Percentiles rank a stretch among this genome's conserved stretches.
phyloP scores from a whole-genome alignment of 2,888 invertebrate species.

The Drosophila silvestris region DNA sequence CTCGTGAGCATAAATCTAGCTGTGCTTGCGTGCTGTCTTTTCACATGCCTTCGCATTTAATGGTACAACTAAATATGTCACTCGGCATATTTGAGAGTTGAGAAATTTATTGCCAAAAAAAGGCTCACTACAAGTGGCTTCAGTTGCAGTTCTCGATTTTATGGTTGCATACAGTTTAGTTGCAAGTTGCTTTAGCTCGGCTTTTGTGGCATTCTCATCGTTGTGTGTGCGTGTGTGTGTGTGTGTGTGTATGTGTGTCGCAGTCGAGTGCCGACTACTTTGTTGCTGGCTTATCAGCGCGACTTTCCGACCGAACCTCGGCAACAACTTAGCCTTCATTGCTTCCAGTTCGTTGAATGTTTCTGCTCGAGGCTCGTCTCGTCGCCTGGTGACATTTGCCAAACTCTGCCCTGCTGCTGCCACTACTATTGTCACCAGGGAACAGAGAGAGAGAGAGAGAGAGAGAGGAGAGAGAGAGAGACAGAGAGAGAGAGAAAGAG shows the following conservation, averaged over 20 bases:
- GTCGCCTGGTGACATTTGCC: constrained; percentile 37
- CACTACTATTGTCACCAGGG: constrained; percentile 62
- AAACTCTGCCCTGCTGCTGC: constrained; percentile 33
- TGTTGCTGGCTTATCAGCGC: constrained; percentile 61
- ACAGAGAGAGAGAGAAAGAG: constrained; percentile 4
- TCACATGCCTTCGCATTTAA: constrained; percentile 33
- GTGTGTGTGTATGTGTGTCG: constrained; percentile 8
- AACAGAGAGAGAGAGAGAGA: not conserved
- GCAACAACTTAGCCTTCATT: constrained; percentile 79
- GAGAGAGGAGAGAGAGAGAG: not conserved
- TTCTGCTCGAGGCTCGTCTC: constrained; percentile 15
- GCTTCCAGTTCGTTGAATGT: constrained; percentile 74
- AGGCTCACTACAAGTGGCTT: constrained; percentile 38
- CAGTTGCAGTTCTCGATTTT: constrained; percentile 38
- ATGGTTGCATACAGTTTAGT: constrained; percentile 40
- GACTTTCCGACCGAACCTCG: constrained; percentile 49
- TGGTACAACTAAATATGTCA: constrained; percentile 52
- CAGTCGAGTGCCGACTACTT: constrained; percentile 40
- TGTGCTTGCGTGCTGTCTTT: not conserved
- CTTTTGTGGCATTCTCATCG: constrained; percentile 45
- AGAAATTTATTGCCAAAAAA: constrained; percentile 46
- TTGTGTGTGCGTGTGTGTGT: not conserved
- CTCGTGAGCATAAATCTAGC: not conserved
- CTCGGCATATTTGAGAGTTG: constrained; percentile 43
- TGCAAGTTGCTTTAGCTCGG: constrained; percentile 28